Conservation (phyloP, 1,140 invertebrate genomes). For the Belonocnema kinseyi region DNA sequence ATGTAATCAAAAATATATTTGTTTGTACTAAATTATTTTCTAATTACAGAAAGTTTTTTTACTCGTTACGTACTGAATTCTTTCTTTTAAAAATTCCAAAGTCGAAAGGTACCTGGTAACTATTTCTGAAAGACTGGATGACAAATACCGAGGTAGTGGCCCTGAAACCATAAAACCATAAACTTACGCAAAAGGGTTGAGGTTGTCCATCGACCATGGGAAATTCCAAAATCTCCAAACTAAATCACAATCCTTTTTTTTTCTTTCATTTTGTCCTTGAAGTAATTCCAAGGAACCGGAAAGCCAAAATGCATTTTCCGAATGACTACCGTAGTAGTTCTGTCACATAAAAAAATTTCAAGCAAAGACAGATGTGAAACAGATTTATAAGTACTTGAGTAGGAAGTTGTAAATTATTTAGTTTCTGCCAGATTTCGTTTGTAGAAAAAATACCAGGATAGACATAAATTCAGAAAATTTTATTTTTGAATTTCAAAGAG, state of each 20-base stretch:
- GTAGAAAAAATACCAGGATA: background rate
- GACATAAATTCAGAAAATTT: background rate
- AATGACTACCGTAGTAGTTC: background rate
- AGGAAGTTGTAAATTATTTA: background rate
- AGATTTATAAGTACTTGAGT: conserved; percentile 1
- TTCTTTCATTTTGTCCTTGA: conserved; percentile 16
- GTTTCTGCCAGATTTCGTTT: background rate
- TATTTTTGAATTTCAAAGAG: background rate
- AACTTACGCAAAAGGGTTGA: conserved; percentile 61
- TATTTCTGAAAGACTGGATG: conserved; percentile 12
- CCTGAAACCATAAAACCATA: conserved; percentile 64
- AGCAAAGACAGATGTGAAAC: conserved; percentile 13
- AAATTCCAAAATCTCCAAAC: background rate
- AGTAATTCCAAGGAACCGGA: conserved; percentile 17
- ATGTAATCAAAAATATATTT: no score
- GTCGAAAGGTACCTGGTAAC: background rate
- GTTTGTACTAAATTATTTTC: no score
- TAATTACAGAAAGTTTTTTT: no score
- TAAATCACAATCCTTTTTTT: conserved; percentile 47
- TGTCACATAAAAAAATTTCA: background rate
- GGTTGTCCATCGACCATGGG: background rate
- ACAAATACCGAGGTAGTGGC: conserved; percentile 10
- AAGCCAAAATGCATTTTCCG: conserved; percentile 15
- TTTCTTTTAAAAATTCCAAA: no score
- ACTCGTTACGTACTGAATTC: no score